A percentile compares a stretch with the other conserved stretches of the same genome.
These are phyloP conservation scores for Itoplectis maculator DNA, from an alignment of 2,888 invertebrate species.

Conservation along the genomic window DNA sequence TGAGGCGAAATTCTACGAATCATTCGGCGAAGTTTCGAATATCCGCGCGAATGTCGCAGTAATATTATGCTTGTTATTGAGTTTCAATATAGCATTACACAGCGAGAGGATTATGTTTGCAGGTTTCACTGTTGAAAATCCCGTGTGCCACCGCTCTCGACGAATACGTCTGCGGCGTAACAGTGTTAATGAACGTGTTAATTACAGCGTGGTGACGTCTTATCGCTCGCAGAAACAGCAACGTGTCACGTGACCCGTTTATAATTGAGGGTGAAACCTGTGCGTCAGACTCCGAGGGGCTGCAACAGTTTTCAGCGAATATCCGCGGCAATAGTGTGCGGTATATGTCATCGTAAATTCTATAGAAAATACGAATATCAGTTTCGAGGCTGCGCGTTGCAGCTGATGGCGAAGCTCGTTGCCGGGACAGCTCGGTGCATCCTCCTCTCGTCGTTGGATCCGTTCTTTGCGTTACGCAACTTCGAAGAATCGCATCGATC, in stretches of 20 bases:
- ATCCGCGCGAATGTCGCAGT: background rate
- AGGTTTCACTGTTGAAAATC: conserved; percentile 12
- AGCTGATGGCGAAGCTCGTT: background rate
- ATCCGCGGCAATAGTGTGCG: conserved; percentile 3
- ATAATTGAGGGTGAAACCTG: conserved; percentile 53
- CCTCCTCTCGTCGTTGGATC: background rate
- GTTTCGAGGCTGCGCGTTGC: conserved; percentile 13
- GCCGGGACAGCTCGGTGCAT: background rate
- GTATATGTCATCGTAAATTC: background rate
- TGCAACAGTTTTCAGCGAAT: background rate
- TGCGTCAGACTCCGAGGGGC: conserved; percentile 22
- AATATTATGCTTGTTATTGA: background rate
- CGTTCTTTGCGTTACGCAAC: conserved; percentile 36
- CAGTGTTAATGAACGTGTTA: conserved; percentile 57
- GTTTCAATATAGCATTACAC: conserved; percentile 13
- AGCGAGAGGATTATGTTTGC: background rate
- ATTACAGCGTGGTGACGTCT: conserved; percentile 48
- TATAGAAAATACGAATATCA: background rate
- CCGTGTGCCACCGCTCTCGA: background rate
- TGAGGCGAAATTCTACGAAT: background rate
- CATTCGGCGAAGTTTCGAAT: background rate
- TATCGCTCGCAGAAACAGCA: conserved; percentile 43
- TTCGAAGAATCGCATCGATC: conserved; percentile 47
- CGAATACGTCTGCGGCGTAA: conserved; percentile 9
- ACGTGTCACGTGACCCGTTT: conserved; percentile 52